Evolutionary conservation across 1,140 invertebrate genomes (phyloP).

Genomic region (Calycopis cecrops): DNA sequence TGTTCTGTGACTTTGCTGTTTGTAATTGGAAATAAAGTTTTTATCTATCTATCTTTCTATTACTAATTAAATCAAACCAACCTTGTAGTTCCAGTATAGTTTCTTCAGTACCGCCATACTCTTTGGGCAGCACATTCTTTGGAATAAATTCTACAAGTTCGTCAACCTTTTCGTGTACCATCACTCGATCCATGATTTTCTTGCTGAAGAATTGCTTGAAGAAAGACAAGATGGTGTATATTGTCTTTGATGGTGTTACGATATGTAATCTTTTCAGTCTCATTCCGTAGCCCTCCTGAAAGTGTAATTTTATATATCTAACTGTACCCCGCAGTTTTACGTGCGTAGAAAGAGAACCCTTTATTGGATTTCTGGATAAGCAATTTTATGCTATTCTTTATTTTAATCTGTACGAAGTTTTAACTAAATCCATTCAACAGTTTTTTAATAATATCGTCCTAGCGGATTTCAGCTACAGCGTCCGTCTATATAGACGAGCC

Average conservation of each 20-base stretch:
- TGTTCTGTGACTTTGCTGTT: too few species aligned
- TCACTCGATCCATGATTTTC: slow-evolving; percentile 11
- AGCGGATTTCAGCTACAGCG: too few species aligned
- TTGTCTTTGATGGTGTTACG: slow-evolving; percentile 9
- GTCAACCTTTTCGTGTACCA: background rate
- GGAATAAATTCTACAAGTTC: background rate
- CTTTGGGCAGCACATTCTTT: slow-evolving; percentile 9
- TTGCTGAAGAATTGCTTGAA: slow-evolving; percentile 13
- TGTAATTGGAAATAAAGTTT: too few species aligned
- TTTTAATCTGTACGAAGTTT: too few species aligned
- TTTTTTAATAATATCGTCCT: too few species aligned
- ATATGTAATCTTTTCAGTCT: slow-evolving; percentile 12
- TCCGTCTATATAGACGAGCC: too few species aligned
- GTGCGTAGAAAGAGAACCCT: too few species aligned
- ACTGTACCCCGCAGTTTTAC: too few species aligned
- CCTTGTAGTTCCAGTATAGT: slow-evolving; percentile 14
- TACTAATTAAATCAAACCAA: background rate
- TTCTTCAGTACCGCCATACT: slow-evolving; percentile 12
- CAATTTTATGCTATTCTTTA: too few species aligned
- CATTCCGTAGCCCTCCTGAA: slow-evolving; percentile 14
- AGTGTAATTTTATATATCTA: background rate
- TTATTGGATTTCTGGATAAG: too few species aligned
- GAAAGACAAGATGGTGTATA: slow-evolving; percentile 2
- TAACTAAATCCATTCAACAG: too few species aligned
- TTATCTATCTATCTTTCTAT: too few species aligned